Evolutionary conservation across 1,140 invertebrate genomes (phyloP).

Genomic region (Euschistus heros): DNA sequence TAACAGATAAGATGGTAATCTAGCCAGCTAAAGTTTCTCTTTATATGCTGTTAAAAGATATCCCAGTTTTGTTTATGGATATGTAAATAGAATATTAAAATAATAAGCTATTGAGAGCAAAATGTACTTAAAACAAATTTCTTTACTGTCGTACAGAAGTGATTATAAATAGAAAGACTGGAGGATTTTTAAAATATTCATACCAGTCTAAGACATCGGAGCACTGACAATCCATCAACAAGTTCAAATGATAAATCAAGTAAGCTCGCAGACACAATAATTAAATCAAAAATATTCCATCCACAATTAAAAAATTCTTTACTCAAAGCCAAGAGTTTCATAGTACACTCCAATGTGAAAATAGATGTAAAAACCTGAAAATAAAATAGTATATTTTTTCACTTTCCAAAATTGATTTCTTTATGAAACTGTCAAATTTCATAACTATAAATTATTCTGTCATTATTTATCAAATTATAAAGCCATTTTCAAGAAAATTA

Average conservation of each 20-base stretch:
- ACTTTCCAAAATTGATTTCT: slow-evolving; percentile 49
- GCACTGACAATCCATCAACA: slow-evolving; percentile 88
- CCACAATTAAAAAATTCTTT: slow-evolving; percentile 97
- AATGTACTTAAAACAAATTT: not conserved
- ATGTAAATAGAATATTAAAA: not conserved
- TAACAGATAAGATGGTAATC: no score
- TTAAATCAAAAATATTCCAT: slow-evolving; percentile 98
- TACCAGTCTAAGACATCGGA: slow-evolving; percentile 96
- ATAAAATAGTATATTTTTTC: slow-evolving; percentile 30
- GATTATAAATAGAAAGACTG: not conserved
- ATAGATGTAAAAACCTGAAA: slow-evolving; percentile 94
- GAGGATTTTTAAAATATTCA: slow-evolving; percentile 35
- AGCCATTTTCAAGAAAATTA: no score
- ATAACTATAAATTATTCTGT: no score
- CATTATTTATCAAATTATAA: no score
- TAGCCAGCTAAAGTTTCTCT: no score
- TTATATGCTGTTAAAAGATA: no score
- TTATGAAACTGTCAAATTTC: no score
- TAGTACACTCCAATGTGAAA: slow-evolving; percentile 89
- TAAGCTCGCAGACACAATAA: slow-evolving; percentile 91
- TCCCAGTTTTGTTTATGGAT: no score
- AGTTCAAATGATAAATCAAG: slow-evolving; percentile 86
- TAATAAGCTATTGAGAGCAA: not conserved
- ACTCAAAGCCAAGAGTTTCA: slow-evolving; percentile 94
- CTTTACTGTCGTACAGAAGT: not conserved